phyloP scores from a whole-genome alignment of 2,888 invertebrate species.

The Notodonta ziczac region DNA sequence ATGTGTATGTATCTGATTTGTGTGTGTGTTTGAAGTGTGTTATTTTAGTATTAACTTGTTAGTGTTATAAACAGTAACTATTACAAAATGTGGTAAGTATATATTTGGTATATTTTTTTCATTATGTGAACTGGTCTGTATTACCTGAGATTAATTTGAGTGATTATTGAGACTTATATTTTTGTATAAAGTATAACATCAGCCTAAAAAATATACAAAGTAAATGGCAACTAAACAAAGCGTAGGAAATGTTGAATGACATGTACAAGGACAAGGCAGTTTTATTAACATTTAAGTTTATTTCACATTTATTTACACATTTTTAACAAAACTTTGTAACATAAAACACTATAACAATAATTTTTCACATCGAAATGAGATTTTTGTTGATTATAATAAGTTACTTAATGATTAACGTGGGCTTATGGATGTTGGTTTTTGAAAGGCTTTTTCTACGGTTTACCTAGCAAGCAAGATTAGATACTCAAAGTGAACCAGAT shows the following conservation, averaged over 20 bases:
- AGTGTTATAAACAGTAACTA: no score
- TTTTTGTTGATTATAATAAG: neutral
- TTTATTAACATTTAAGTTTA: conserved; percentile 8
- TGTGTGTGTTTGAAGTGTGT: no score
- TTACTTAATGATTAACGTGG: conserved; percentile 2
- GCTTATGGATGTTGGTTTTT: neutral
- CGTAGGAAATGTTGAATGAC: neutral
- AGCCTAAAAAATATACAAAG: neutral
- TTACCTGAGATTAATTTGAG: no score
- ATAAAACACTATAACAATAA: neutral
- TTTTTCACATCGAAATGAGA: conserved; percentile 3
- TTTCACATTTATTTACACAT: conserved; percentile 10
- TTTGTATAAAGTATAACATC: neutral
- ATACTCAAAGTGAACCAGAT: neutral
- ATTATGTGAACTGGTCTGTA: no score
- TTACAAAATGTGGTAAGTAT: no score
- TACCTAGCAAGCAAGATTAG: neutral
- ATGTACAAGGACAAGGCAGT: conserved; percentile 6
- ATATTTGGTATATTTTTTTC: no score
- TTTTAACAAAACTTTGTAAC: neutral
- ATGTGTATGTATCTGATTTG: no score
- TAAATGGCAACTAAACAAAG: neutral
- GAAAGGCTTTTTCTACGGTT: neutral
- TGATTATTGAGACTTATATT: no score
- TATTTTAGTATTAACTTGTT: no score